Base-by-base conservation (phyloP, 2,888 invertebrate species). In the Mechanitis messenoides region DNA sequence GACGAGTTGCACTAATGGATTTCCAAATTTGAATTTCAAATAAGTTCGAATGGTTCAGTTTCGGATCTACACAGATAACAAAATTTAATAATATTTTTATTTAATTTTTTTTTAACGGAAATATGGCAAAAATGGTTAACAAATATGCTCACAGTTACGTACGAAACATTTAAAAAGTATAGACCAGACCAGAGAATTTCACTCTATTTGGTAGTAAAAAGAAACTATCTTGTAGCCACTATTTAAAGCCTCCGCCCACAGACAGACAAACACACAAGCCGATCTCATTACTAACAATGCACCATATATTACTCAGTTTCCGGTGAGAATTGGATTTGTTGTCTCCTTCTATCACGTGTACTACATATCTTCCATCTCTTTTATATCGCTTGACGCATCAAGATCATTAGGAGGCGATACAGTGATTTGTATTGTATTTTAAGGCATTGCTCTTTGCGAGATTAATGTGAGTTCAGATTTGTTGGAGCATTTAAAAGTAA, bases 231-330 rank as follows among this genome's bases (percentile, higher is more conserved):
- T 62, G 62, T 62, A 64, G 62, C 62, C 62, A 63, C 47, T 68
- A 68, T 68, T 68, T 68, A 68, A 66, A 64, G 62, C 67, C 68
- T 64, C 70, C 83, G 77, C 84, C 84, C 80, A 83, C 84, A 70
- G 78, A 76, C 83, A 74, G 67, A 74, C 78, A 76, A 75, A 79
- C 80, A 76, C 70, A 84, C 84, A 84, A 84, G 81, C 85, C 79
- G 84, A 84, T 83, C 89, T 89, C 88, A 84, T 89, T 89, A 89
- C 85, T 82, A 88, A 89, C 89, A 89, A 89, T 89, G 85, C 84
- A 72, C 85, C 87, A 89, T 89, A 89, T 87, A 87, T 89, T 88
- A 88, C 82, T 61, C 76, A 74, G 83, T 86, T 89, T 89, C 88
- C 89, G 87, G 88, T 81, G 83, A 80, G 82, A 79, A 83, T 80